phyloP scores from a whole-genome alignment of 1,140 invertebrate genomes.

The Halictus rubicundus region DNA sequence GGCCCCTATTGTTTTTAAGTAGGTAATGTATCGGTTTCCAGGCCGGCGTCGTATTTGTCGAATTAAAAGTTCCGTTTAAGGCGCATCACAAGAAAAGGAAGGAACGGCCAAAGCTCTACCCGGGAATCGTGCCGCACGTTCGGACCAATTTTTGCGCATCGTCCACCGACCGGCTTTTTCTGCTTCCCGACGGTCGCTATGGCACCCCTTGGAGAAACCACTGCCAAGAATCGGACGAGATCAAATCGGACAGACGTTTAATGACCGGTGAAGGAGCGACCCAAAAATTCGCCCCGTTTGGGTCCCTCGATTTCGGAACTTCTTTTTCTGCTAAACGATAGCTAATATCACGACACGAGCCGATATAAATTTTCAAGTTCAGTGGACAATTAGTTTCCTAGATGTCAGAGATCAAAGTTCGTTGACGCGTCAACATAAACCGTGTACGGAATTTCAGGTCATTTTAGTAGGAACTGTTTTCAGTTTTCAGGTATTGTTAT shows the following conservation, averaged over 20 bases:
- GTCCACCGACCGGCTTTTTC: neutral
- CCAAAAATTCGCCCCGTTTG: no score
- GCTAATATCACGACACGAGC: no score
- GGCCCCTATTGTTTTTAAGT: constrained; percentile 65
- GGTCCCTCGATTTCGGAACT: no score
- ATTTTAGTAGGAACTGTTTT: no score
- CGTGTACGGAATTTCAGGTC: no score
- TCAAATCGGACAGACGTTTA: neutral
- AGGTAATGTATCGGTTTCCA: constrained; percentile 59
- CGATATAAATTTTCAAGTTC: no score
- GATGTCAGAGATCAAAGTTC: no score
- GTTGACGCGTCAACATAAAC: no score
- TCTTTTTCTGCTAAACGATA: no score
- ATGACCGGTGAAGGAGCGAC: neutral
- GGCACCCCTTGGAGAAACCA: neutral
- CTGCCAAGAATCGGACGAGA: neutral
- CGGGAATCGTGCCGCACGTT: constrained; percentile 6
- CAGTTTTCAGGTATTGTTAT: no score
- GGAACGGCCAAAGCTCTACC: neutral
- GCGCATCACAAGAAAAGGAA: constrained; percentile 35
- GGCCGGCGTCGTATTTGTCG: constrained; percentile 53
- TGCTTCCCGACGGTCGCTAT: constrained; percentile 1
- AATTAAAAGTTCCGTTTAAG: constrained; percentile 56
- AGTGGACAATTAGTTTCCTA: no score
- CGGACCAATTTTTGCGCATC: constrained; percentile 2